Evolutionary conservation across 2,797 vertebrate genomes (phyloP), one percentile per base, ranked within the genome.

Genomic region (Catharus ustulatus): DNA sequence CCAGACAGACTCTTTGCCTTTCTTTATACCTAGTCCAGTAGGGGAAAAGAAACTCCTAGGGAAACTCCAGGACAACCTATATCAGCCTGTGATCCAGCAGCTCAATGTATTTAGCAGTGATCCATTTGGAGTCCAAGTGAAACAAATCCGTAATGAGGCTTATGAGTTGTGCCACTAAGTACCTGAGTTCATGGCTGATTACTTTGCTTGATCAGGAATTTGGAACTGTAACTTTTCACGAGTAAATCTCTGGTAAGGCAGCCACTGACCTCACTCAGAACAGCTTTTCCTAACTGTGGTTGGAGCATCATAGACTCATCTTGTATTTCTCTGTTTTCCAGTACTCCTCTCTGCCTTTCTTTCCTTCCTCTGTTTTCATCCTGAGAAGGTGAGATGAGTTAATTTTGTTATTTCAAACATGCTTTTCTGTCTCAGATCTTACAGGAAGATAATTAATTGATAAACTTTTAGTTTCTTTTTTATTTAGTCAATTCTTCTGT

Each of bases 1-100:
- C 63, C 73, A 85, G 93, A 82, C 52, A 75, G 62, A 36, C 49
- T 89, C 90, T 89, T 94, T 84, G 76, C 83, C 72, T 94, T 90
- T 55, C 61, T 95, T 90, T 90, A 43, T 80, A 64, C 27, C 38
- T 73, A 73, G 59, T 63, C 59, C 48, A 61, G 36, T 6, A 54
- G 38, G 52, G 20, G 67, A 85, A 66, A 61, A 76, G 24, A 66
- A 89, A 62, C 26, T 86, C 54, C 5, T 2, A 48, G 74, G 69
- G 30, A 87, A 94, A 59, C 26, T 93, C 46, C 36, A 57, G 69
- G 24, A 80, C 62, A 48, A 68, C 22, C 49, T 42, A 0, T 30
- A 48, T 34, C 80, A 69, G 23, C 36, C 45, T 54, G 19, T 32
- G 51, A 54, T 86, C 72, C 73, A 91, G 40, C 68, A 80, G 51